Percentiles rank a stretch among this genome's conserved stretches.
phyloP scores from a whole-genome alignment of 2,797 vertebrate genomes.

The Bufotes viridis region DNA sequence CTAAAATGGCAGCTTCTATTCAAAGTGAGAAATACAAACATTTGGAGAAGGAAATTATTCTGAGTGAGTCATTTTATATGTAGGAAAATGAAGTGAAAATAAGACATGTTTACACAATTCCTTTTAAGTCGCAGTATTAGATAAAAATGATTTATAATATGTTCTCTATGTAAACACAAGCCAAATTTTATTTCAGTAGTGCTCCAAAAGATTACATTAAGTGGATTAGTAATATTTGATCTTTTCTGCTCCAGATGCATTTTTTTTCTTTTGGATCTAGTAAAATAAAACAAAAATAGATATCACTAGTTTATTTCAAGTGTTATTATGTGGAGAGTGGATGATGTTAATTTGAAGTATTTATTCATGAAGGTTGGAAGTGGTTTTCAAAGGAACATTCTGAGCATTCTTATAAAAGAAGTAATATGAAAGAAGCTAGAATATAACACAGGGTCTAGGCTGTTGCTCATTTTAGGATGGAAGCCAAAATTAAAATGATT shows the following conservation, averaged over 20 bases:
- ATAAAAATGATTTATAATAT: neutral
- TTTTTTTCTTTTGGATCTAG: conserved; percentile 18
- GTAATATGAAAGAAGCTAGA: neutral
- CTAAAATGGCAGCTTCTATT: neutral
- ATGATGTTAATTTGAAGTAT: conserved; percentile 38
- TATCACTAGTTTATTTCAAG: conserved; percentile 34
- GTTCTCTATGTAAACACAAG: neutral
- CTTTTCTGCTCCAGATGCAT: neutral
- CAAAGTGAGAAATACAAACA: neutral
- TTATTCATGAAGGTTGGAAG: conserved; percentile 34
- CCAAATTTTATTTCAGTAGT: neutral
- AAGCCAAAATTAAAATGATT: neutral
- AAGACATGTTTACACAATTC: neutral
- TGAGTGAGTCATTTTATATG: neutral
- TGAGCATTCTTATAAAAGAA: neutral
- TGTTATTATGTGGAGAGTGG: conserved; percentile 27
- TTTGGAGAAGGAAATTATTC: too few relatives aligned
- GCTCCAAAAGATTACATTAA: neutral
- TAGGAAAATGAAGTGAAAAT: neutral
- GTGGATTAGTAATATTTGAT: neutral
- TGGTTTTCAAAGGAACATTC: conserved; percentile 34
- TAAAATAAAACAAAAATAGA: conserved; percentile 22
- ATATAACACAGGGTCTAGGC: neutral
- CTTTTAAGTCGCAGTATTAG: neutral
- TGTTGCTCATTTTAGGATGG: neutral